Evolutionary conservation across 2,113 vertebrate species (phyloP).

Genomic region (Heterochromis multidens): DNA sequence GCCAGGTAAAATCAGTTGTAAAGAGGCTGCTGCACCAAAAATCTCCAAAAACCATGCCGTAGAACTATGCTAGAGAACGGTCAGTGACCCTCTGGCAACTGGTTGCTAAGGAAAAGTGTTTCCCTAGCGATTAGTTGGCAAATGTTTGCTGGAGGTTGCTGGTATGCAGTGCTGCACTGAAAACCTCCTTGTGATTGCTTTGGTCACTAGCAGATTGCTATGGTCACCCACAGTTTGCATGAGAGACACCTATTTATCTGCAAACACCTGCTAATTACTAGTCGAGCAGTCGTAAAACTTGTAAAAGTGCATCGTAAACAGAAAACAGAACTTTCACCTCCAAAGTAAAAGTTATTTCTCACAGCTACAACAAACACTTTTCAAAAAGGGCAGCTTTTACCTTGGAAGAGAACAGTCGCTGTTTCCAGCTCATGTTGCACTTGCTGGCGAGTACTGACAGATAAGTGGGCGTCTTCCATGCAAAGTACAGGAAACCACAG

Average conservation of each 20-base stretch:
- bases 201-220: not conserved
- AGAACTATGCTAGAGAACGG: not conserved
- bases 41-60: too few species aligned
- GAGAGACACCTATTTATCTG: not conserved
- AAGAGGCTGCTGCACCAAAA: too few species aligned
- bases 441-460: not conserved
- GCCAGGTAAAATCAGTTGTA: too few species aligned
- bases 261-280: too few species aligned
- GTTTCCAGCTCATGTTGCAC: not conserved
- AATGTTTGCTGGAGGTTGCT: not conserved
- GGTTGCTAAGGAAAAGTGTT: not conserved
- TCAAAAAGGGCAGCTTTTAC: fast-evolving
- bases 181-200: not conserved
- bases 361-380: not conserved
- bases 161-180: not conserved
- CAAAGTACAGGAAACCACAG: not conserved
- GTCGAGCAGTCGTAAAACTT: too few species aligned
- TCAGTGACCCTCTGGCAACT: not conserved
- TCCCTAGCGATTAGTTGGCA: fast-evolving
- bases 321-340: too few species aligned
- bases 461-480: not conserved
- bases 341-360: too few species aligned
- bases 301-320: too few species aligned
- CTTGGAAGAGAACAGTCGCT: not conserved
- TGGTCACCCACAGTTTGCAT: not conserved